Conservation (phyloP, 2,113 vertebrate species). For the Nibea coibor region DNA sequence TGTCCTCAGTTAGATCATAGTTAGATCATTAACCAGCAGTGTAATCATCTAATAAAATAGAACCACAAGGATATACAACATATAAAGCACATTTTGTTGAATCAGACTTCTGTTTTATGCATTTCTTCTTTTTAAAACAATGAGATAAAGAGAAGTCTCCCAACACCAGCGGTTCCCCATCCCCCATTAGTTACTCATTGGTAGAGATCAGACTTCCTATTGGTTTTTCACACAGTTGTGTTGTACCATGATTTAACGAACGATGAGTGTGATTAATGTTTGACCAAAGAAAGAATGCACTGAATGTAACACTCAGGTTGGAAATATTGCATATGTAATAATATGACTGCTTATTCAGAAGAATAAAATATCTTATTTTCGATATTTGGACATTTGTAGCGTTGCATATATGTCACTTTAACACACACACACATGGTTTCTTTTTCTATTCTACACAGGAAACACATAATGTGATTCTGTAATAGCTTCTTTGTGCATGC, state of each 20-base stretch:
- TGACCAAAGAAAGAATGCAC: background rate
- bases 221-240: background rate
- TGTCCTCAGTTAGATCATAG: accelerated
- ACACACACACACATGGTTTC: background rate
- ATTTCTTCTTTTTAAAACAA: accelerated
- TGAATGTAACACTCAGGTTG: background rate
- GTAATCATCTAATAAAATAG: accelerated
- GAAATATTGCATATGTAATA: accelerated
- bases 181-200: conserved; percentile 43
- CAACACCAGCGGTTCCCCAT: background rate
- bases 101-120: background rate
- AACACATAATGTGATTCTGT: background rate
- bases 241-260: background rate
- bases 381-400: background rate
- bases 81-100: background rate
- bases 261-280: background rate
- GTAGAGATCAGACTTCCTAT: conserved; percentile 10
- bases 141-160: background rate
- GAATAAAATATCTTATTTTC: background rate
- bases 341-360: background rate
- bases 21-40: background rate
- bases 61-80: too few species aligned
- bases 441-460: background rate
- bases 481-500: background rate
- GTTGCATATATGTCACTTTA: background rate